These are phyloP conservation scores for Myanophis thanlyinensis DNA, from an alignment of 2,113 vertebrate genomes.

Conservation along the genomic window DNA sequence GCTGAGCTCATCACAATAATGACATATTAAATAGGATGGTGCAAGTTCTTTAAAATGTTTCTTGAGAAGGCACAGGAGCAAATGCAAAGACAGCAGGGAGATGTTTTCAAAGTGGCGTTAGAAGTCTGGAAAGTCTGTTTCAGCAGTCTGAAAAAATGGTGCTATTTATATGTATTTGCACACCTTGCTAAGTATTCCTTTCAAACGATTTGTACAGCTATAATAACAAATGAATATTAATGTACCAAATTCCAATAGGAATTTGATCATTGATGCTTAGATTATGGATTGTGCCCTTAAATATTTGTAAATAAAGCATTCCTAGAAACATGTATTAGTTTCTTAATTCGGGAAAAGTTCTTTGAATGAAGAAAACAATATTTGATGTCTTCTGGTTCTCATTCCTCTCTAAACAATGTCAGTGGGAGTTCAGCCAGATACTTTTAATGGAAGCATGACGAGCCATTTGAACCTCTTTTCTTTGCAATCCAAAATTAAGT, in stretches of 20 bases:
- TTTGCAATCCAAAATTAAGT: slow-evolving; percentile 2
- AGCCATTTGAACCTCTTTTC: slow-evolving; percentile 1
- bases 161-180: background rate
- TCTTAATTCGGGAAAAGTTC: slow-evolving; percentile 17
- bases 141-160: background rate
- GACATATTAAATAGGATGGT: background rate
- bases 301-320: background rate
- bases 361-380: slow-evolving; percentile 18
- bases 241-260: background rate
- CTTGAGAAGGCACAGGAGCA: background rate
- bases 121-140: background rate
- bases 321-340: slow-evolving; percentile 1
- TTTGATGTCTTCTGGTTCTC: background rate
- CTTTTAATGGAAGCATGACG: slow-evolving; percentile 14
- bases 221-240: background rate
- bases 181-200: background rate
- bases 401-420: background rate
- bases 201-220: background rate
- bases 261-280: background rate
- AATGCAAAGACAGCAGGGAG: background rate
- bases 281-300: background rate
- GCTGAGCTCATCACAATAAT: background rate
- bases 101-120: background rate
- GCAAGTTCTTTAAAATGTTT: background rate
- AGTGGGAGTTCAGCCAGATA: slow-evolving; percentile 21